Base-by-base conservation (phyloP, 2,113 vertebrate genomes). In the Bufo gargarizans region DNA sequence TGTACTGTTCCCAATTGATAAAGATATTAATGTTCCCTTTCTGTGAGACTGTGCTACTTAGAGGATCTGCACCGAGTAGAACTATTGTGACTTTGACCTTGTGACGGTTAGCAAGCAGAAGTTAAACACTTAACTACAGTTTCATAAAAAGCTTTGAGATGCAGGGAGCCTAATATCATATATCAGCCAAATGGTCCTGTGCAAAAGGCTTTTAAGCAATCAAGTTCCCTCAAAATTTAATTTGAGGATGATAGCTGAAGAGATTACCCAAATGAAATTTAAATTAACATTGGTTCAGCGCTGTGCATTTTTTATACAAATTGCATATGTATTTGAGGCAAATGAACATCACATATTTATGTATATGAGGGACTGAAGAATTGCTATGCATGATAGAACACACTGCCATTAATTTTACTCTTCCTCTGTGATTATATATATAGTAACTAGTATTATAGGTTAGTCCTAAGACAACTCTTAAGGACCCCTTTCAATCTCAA, bases 131-230 rank as follows among this genome's bases (percentile, higher is more conserved):
- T 90, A 14, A 90, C 88, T 86, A 85, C 88, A 89, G 13, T 53
- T 86, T 91, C 89, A 91, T 78, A 88, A 91, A 88, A 53, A 16
- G 10, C 90, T 92, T 89, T 82, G 85, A 85, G 19, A 80, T 78
- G 88, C 71, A 91, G 88, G 59, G 87, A 90, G 74, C 65, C n/a
- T 86, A 74, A 83, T 74, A 72, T 12, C 16, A 77, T 87, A 86
- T 6, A 11, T 89, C 90, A 91, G 33, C 82, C 89, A 85, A 91
- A 89, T 84, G 12, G 1, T 55, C 81, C 16, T 11, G 56, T 0
- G 69, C 71, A 88, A 86, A 86, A 78, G 56, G 80, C 71, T 92
- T 93, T 91, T 90, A 89, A 92, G 88, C 89, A 88, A 90, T 89
- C 72, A 91, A 91, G 71, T 77, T 76, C 86, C 76, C 0, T 77